Evolutionary conservation across 2,113 vertebrate species (phyloP), one percentile per base, ranked within the genome.

Genomic region (Xenotilapia flavipinnis): DNA sequence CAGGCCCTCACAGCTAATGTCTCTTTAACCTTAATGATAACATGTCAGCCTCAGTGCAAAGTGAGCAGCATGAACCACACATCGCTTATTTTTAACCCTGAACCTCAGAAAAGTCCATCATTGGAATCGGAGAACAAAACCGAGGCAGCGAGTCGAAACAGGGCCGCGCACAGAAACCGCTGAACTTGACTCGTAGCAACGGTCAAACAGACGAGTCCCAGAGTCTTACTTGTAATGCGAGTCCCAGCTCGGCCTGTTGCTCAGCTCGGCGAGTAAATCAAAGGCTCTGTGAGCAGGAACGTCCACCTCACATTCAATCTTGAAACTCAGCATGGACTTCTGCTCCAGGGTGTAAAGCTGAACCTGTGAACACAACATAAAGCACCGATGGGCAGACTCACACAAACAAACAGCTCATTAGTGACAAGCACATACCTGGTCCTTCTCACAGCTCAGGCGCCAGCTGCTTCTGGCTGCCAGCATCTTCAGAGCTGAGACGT

Each of bases 401-500:
- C 26, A 38, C 1, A 79, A 51, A n/a, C 3, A 3, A 65, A 12
- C 19, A 36, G 31, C 17, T 36, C 5, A 10, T 19, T 36, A 31
- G 1, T n/a, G 28, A 14, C 5, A 2, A n/a, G 6, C 31, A 65
- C 56, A 42, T 93, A 98, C 98, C 96, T 98, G 94, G 15, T 96
- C 95, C 88, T 95, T 97, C 90, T 98, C 97, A 1, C 96, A 96
- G 49, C 95, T 97, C 0, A 98, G 96, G 1, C 81, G 91, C 98
- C 98, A 99, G 94, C 96, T 95, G 1, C 96, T 95, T 87, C 96
- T 97, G 86, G 98, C 97, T 14, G 98, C 96, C 0, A 99, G 92
- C 54, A 94, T 97, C 96, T 98, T 98, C 91, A 99, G 96, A 1
- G 98, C 97, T 7, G 97, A 98, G 55, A 99, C 97, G 0, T 99